A percentile compares a stretch with the other conserved stretches of the same genome.
These are phyloP conservation scores for Myxocyprinus asiaticus DNA, from an alignment of 2,113 vertebrate species.

Conservation along the genomic window DNA sequence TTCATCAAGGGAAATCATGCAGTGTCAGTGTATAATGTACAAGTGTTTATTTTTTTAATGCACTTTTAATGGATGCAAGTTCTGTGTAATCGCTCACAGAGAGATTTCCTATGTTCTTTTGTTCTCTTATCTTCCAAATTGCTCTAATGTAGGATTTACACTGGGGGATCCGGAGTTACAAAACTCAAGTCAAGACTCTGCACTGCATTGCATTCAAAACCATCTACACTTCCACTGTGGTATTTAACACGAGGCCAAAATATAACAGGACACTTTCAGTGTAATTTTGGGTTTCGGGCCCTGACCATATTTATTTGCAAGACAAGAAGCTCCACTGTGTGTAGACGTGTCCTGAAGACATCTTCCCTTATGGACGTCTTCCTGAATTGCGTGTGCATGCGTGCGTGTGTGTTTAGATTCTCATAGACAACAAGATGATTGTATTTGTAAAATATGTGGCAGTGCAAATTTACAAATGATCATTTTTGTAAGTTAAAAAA, in stretches of 20 bases:
- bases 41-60: conserved; percentile 49
- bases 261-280: conserved; percentile 8
- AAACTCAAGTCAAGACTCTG: too few relatives aligned
- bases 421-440: neutral
- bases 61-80: conserved; percentile 64
- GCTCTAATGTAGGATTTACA: conserved; percentile 31
- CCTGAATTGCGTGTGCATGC: neutral
- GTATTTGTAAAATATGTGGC: neutral
- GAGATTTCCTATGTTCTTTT: conserved; percentile 13
- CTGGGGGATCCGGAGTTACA: conserved; percentile 40
- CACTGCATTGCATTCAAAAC: conserved; percentile 16
- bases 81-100: conserved; percentile 48
- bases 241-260: conserved; percentile 25
- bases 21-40: conserved; percentile 56
- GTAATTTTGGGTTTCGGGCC: neutral
- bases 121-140: conserved; percentile 35
- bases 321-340: conserved; percentile 47
- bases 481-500: conserved; percentile 45
- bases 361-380: conserved; percentile 53
- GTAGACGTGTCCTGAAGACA: conserved; percentile 40
- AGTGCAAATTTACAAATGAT: neutral
- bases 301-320: neutral
- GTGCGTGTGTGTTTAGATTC: conserved; percentile 3
- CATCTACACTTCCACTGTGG: conserved; percentile 12
- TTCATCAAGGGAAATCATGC: conserved; percentile 22